These are phyloP conservation scores for Leiothrix lutea DNA, from an alignment of 2,113 vertebrate genomes.

Conservation along the genomic window DNA sequence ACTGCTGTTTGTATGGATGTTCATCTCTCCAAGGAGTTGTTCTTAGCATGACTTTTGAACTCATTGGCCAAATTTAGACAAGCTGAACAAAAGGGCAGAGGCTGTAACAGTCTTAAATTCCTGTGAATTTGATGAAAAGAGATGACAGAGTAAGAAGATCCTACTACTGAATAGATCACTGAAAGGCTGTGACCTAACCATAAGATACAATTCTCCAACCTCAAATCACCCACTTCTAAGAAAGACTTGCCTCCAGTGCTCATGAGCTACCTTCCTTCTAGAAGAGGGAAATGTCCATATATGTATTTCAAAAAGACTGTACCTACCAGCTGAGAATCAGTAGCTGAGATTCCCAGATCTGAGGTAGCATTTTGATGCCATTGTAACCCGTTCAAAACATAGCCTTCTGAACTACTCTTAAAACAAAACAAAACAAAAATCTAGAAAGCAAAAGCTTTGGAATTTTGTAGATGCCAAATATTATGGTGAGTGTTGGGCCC, in stretches of 20 bases:
- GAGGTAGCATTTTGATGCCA: not conserved
- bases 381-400: not conserved
- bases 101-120: not conserved
- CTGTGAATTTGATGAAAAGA: not conserved
- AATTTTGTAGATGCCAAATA: not conserved
- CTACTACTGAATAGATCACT: not conserved
- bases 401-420: not conserved
- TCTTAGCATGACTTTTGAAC: not conserved
- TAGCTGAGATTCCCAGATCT: not conserved
- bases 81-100: not conserved
- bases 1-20: not conserved
- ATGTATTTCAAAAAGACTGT: not conserved
- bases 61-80: not conserved
- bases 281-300: not conserved
- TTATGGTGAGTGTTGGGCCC: rapidly evolving
- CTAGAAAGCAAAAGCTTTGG: not conserved
- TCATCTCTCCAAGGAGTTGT: not conserved
- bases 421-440: not conserved
- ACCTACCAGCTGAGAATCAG: not conserved
- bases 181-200: not conserved
- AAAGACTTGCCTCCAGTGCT: not conserved
- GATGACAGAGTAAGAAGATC: not conserved
- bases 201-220: not conserved
- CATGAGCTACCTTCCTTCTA: not conserved
- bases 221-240: not conserved